These are phyloP conservation scores for Leptocoma aspasia DNA, from an alignment of 2,113 vertebrate genomes.

Conservation along the genomic window DNA sequence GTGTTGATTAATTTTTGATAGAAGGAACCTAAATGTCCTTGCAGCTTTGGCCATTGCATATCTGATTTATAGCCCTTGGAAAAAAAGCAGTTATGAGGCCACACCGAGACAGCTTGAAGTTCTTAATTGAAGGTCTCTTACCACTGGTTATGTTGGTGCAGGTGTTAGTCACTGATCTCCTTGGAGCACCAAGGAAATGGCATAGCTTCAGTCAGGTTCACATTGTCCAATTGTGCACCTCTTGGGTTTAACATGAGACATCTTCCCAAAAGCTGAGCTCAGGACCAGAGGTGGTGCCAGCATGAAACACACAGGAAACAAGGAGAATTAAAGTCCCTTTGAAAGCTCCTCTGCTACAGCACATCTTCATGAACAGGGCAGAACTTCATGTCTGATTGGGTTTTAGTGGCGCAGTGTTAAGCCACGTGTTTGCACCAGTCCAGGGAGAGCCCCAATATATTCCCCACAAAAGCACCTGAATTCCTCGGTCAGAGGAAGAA, in stretches of 20 bases:
- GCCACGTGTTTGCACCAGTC: background rate
- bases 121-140: background rate
- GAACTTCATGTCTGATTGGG: background rate
- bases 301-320: background rate
- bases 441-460: background rate
- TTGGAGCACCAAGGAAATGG: background rate
- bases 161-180: background rate
- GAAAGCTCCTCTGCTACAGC: background rate
- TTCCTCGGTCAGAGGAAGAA: background rate
- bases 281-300: background rate
- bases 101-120: background rate
- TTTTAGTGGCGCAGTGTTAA: rapidly evolving
- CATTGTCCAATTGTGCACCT: background rate
- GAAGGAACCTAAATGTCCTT: background rate
- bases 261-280: background rate
- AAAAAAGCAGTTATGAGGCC: background rate
- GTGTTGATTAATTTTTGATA: background rate
- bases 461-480: background rate
- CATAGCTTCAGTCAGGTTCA: background rate
- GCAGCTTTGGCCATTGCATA: background rate
- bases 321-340: background rate
- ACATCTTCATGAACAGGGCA: background rate
- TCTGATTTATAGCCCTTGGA: background rate
- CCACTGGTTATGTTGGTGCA: background rate
- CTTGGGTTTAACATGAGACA: rapidly evolving